These are phyloP conservation scores for Setophaga petechia DNA, from an alignment of 2,113 vertebrate species.

Conservation along the genomic window DNA sequence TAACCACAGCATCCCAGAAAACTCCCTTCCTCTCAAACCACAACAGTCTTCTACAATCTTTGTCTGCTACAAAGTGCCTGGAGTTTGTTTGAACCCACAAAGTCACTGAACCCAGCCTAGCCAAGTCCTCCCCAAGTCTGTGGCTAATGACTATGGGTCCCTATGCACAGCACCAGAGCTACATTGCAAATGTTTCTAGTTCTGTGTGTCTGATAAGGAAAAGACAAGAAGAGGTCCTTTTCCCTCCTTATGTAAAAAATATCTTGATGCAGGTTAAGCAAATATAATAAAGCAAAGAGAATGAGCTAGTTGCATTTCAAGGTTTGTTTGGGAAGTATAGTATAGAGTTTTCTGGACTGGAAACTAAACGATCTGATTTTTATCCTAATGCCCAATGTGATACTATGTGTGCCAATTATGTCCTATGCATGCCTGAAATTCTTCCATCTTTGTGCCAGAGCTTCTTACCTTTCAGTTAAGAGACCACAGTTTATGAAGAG, in stretches of 20 bases:
- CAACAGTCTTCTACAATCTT: background rate
- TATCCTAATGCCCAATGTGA: accelerated
- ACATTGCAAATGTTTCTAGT: background rate
- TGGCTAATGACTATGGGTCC: background rate
- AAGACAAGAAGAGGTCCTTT: background rate
- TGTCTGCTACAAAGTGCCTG: background rate
- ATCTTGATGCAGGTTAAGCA: background rate
- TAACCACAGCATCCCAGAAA: no score
- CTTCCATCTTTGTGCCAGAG: background rate
- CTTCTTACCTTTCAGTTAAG: background rate
- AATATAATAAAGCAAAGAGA: background rate
- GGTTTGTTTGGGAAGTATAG: background rate
- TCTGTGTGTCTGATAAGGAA: background rate
- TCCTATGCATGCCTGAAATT: background rate
- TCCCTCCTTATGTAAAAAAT: background rate
- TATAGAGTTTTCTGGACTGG: background rate
- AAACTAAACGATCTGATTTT: background rate
- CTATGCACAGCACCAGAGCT: background rate
- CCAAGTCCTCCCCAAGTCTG: background rate
- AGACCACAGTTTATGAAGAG: background rate
- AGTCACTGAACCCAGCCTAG: background rate
- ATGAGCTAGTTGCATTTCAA: background rate
- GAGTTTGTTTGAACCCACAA: background rate
- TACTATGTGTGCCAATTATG: background rate
- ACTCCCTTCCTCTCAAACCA: no score